Conservation (phyloP, 2,113 vertebrate species). For the Rynchops niger region DNA sequence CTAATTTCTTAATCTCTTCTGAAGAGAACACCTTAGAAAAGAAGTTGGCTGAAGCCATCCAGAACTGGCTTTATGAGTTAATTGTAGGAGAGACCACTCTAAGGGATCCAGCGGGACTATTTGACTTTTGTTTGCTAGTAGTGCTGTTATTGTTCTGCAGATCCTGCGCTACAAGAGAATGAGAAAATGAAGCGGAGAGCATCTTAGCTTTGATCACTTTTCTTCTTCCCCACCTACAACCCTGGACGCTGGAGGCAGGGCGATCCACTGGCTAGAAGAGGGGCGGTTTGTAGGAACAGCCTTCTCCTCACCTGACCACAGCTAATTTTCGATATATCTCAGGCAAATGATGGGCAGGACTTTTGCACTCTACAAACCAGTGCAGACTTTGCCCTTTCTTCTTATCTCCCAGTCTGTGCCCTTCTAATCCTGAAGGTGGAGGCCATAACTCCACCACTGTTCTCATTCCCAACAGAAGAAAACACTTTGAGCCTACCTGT, state of each 20-base stretch:
- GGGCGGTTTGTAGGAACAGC: not conserved
- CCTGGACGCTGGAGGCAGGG: not conserved
- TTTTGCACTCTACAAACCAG: not conserved
- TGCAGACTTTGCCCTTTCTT: not conserved
- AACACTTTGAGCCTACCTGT: not conserved
- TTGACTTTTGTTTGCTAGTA: not conserved
- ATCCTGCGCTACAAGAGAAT: not conserved
- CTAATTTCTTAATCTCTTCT: not conserved
- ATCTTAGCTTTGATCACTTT: not conserved
- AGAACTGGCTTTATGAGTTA: not conserved
- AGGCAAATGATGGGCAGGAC: not conserved
- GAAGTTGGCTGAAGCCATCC: not conserved
- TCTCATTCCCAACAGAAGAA: not conserved
- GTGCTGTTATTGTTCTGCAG: not conserved
- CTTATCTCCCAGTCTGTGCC: not conserved
- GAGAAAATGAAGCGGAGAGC: not conserved
- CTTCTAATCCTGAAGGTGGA: not conserved
- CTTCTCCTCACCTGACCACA: not conserved
- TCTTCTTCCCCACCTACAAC: not conserved
- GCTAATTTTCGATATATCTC: not conserved
- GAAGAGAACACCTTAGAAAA: not conserved
- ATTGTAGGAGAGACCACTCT: not conserved
- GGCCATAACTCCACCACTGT: not conserved
- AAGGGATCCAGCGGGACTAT: not conserved
- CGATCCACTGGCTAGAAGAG: not conserved